Percentiles rank a stretch among this genome's conserved stretches.
phyloP scores from a whole-genome alignment of 1,140 invertebrate species.

The Acromyrmex echinatior region DNA sequence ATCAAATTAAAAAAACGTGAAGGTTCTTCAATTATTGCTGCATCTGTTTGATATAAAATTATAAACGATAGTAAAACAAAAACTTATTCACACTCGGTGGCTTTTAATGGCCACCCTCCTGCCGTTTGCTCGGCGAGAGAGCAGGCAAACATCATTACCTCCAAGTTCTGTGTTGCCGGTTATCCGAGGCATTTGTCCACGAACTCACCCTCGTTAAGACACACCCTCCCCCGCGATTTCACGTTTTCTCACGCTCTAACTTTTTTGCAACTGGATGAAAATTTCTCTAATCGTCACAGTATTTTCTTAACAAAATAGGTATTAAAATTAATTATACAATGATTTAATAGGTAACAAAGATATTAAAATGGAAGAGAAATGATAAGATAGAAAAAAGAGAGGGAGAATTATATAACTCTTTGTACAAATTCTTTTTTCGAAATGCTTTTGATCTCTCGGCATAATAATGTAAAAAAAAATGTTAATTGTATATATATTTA shows the following conservation, averaged over 20 bases:
- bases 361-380: background rate
- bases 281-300: background rate
- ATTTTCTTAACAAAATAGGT: background rate
- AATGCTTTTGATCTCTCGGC: background rate
- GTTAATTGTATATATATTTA: background rate
- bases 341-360: background rate
- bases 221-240: background rate
- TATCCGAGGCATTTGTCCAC: constrained; percentile 54
- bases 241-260: constrained; percentile 9
- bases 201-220: constrained; percentile 69
- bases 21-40: background rate
- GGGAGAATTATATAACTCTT: background rate
- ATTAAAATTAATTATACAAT: background rate
- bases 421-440: background rate
- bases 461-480: background rate
- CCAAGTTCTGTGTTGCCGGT: constrained; percentile 56
- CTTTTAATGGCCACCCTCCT: background rate
- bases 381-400: no score
- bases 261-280: background rate
- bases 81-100: background rate
- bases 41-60: background rate
- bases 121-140: background rate
- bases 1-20: background rate
- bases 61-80: constrained; percentile 23
- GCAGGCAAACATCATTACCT: constrained; percentile 73